phyloP scores from a whole-genome alignment of 2,113 vertebrate species.

The Colistium nudipinnis region DNA sequence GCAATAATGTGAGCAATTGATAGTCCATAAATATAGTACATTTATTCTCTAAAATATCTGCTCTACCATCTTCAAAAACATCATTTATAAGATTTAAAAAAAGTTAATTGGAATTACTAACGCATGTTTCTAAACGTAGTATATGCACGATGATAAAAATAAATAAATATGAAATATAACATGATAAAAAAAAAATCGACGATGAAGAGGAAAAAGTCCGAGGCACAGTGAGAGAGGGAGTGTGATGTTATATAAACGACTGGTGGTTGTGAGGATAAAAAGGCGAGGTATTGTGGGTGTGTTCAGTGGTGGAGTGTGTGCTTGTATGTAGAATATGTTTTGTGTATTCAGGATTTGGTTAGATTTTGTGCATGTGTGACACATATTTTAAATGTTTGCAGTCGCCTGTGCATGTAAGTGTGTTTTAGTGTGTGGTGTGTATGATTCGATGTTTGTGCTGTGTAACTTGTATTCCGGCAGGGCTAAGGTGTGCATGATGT shows the following conservation, averaged over 20 bases:
- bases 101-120: no score
- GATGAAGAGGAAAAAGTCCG: background rate
- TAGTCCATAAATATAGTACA: no score
- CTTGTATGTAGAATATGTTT: conserved; percentile 6
- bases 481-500: background rate
- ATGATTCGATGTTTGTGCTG: no score
- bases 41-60: background rate
- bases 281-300: conserved; percentile 30
- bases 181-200: background rate
- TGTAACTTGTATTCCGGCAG: background rate
- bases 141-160: no score
- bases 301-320: conserved; percentile 22
- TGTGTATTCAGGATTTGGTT: background rate
- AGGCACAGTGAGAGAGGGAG: background rate
- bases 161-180: no score
- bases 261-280: conserved; percentile 2
- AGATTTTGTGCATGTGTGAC: background rate
- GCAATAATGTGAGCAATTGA: background rate
- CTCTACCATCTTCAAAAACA: background rate
- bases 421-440: background rate
- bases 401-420: no score
- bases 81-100: no score
- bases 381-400: no score
- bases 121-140: no score
- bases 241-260: conserved; percentile 45